phyloP scores from a whole-genome alignment of 2,797 vertebrate species.

The Mus spretus region DNA sequence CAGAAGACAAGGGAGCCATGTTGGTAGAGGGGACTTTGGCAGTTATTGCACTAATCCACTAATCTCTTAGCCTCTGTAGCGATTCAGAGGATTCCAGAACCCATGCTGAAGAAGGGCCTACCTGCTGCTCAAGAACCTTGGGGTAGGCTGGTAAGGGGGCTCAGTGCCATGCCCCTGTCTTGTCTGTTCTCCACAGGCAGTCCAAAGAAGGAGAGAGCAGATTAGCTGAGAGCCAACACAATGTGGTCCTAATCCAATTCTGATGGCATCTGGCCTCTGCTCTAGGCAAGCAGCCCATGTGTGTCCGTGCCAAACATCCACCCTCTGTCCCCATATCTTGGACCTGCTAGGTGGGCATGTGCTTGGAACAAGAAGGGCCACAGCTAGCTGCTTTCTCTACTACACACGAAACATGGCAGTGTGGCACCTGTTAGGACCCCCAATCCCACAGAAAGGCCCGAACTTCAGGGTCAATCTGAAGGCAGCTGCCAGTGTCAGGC shows the following conservation, averaged over 20 bases:
- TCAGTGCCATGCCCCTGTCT: not conserved
- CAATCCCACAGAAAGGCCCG: not conserved
- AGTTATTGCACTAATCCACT: not conserved
- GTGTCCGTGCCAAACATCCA: constrained; percentile 72
- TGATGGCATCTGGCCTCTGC: constrained; percentile 80
- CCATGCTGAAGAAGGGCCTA: not conserved
- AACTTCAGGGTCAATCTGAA: not conserved
- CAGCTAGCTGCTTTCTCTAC: not conserved
- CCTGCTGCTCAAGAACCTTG: not conserved
- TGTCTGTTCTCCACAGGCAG: constrained; percentile 39
- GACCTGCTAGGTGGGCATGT: not conserved
- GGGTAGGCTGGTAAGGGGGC: not conserved
- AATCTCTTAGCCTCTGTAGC: not conserved
- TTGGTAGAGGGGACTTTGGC: not conserved
- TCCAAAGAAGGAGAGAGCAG: constrained; percentile 43
- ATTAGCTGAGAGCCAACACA: constrained; percentile 51
- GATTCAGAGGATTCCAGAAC: constrained; percentile 46
- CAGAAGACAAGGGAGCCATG: not conserved
- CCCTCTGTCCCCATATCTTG: constrained; percentile 32
- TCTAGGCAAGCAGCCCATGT: constrained; percentile 68
- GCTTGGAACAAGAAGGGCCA: not conserved
- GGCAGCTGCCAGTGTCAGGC: not conserved
- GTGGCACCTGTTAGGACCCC: not conserved
- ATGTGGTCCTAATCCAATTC: constrained; percentile 81
- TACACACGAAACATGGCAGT: not conserved